Evolutionary conservation across 2,888 invertebrate genomes (phyloP).

Genomic region (Cheilosia soror): DNA sequence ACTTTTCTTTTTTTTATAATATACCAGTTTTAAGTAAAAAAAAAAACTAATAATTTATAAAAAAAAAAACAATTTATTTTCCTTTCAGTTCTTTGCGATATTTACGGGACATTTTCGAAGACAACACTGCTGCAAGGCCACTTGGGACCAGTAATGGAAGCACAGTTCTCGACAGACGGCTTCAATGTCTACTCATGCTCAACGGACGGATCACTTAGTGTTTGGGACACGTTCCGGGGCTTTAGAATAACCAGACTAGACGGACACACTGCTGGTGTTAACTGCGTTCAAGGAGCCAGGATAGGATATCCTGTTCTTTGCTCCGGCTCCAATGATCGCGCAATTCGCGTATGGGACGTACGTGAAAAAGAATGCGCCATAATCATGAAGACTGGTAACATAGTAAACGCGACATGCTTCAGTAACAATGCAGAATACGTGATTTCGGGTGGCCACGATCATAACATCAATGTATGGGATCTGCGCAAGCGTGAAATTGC

Average conservation of each 20-base stretch:
- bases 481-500: conserved; percentile 91
- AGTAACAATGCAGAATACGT: conserved; percentile 98
- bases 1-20: conserved; percentile 9
- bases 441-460: conserved; percentile 97
- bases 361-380: conserved; percentile 91
- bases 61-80: not conserved
- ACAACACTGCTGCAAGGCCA: conserved; percentile 96
- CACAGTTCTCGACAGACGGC: conserved; percentile 94
- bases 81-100: conserved; percentile 94
- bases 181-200: conserved; percentile 94
- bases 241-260: conserved; percentile 94
- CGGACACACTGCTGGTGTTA: conserved; percentile 91
- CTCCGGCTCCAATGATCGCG: conserved; percentile 96
- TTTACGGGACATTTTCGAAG: conserved; percentile 99
- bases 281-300: conserved; percentile 86
- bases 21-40: no score
- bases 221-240: conserved; percentile 98
- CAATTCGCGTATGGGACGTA: conserved; percentile 96
- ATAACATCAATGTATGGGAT: conserved; percentile 99
- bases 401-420: conserved; percentile 94
- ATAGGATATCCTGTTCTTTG: conserved; percentile 95
- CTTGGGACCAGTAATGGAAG: conserved; percentile 96
- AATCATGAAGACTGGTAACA: conserved; percentile 89
- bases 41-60: not conserved
- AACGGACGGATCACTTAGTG: conserved; percentile 96